Evolutionary conservation across 2,113 vertebrate species (phyloP).

Genomic region (Oncorhynchus clarkii): DNA sequence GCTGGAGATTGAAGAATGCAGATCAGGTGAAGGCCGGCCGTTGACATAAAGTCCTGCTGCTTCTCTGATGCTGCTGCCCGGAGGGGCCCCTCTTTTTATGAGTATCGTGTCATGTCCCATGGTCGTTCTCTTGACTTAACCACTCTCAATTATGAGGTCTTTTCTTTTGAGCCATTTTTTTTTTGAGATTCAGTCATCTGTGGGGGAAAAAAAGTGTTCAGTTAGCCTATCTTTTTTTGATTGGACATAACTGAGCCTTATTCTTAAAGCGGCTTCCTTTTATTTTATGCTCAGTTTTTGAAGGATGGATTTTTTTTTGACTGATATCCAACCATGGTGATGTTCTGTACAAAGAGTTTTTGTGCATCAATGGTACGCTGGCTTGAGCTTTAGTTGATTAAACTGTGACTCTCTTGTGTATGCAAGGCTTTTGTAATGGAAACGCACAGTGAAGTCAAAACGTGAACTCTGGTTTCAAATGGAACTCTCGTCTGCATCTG

Average conservation of each 20-base stretch:
- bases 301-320: background rate
- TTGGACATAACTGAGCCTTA: background rate
- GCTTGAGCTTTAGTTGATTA: background rate
- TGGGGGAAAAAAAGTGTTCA: no score
- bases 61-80: background rate
- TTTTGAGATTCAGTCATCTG: no score
- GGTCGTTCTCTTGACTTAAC: no score
- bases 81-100: background rate
- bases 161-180: no score
- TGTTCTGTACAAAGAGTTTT: conserved; percentile 22
- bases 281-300: background rate
- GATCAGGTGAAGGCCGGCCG: conserved; percentile 31
- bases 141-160: no score
- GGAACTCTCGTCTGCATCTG: background rate
- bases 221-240: background rate
- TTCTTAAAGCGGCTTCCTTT: background rate
- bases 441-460: background rate
- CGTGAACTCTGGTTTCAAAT: background rate
- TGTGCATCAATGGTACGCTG: conserved; percentile 14
- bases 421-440: background rate
- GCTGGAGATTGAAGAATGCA: conserved; percentile 17
- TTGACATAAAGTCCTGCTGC: conserved; percentile 4
- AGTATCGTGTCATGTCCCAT: background rate
- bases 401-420: background rate
- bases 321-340: conserved; percentile 9